A percentile compares a stretch with the other conserved stretches of the same genome.
Conservation (phyloP, 2,888 invertebrate species). For the Kryphioiulus occultus region DNA sequence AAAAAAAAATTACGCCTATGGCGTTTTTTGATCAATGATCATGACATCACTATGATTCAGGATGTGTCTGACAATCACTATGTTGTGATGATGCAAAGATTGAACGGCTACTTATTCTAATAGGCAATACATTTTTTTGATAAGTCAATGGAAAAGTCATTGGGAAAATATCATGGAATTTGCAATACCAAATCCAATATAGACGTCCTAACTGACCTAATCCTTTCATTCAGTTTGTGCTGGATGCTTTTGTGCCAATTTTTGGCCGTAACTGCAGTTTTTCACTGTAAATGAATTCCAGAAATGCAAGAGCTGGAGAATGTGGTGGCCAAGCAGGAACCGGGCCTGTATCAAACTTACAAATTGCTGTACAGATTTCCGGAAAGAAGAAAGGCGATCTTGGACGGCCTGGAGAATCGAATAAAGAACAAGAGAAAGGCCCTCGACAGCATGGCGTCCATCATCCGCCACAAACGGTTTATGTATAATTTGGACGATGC, state of each 20-base stretch:
- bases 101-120: too few relatives aligned
- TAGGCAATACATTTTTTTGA: too few relatives aligned
- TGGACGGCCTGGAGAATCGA: not conserved
- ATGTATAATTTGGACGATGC: not conserved
- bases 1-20: too few relatives aligned
- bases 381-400: not conserved
- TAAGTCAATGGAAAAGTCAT: too few relatives aligned
- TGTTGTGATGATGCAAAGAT: too few relatives aligned
- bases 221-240: too few relatives aligned
- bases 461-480: not conserved
- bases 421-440: not conserved
- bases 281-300: not conserved
- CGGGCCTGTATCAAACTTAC: not conserved
- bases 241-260: not conserved
- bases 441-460: not conserved
- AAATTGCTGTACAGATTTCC: constrained; percentile 10
- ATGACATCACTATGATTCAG: too few relatives aligned
- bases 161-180: too few relatives aligned
- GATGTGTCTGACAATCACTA: too few relatives aligned
- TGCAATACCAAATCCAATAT: too few relatives aligned
- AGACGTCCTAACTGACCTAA: too few relatives aligned
- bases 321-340: not conserved
- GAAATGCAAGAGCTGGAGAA: not conserved
- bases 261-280: not conserved
- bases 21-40: too few relatives aligned